Base-by-base conservation (phyloP, 64 coral and sea anemone genomes). In the Actinia tenebrosa region DNA sequence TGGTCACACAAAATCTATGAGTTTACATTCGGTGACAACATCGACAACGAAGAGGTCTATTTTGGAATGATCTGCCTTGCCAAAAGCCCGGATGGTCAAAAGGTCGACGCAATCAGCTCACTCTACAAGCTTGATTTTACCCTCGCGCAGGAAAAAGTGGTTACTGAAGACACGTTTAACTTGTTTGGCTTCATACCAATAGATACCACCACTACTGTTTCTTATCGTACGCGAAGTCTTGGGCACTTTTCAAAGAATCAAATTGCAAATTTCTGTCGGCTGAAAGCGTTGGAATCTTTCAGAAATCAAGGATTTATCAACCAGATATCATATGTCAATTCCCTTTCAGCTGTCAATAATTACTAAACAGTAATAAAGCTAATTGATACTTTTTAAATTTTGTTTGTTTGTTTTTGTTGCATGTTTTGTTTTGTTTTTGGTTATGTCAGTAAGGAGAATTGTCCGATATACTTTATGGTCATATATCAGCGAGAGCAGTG, bases 81-180 rank as follows among this genome's bases (percentile, higher is more conserved):
- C 37, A 93, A 93, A 84, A 89, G 91, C 60, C 86, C 87, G 11
- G 91, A 93, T 50, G 91, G 87, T 56, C 91, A 86, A 89, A 93
- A 47, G 5, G 72, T 93, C 50, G 91, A 93, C 88, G 91, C 87
- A 61, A 71, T 93, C 27, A 93, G 91, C 56, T 89, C 87, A 16
- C 87, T 93, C 10, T 93, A 93, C 64, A 93, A 89, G 72, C 91
- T 89, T 64, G 50, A 93, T 45, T 93, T 93, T 58, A 93, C 87
- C 80, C 87, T 89, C 50, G 91, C 91, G 2, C 42, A 63, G 50
- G 91, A 93, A n/a, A 89, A 47, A 46, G 45, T 93, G 27, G 58
- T 89, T 16, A 86, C 37, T 53, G 58, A 14, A 45, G 82, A 89
- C 44, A 93, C 87, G 37, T 89, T 93, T 60, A 46, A 92, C 5